phyloP scores from a whole-genome alignment of 2,113 vertebrate species.

The Elachura formosa region DNA sequence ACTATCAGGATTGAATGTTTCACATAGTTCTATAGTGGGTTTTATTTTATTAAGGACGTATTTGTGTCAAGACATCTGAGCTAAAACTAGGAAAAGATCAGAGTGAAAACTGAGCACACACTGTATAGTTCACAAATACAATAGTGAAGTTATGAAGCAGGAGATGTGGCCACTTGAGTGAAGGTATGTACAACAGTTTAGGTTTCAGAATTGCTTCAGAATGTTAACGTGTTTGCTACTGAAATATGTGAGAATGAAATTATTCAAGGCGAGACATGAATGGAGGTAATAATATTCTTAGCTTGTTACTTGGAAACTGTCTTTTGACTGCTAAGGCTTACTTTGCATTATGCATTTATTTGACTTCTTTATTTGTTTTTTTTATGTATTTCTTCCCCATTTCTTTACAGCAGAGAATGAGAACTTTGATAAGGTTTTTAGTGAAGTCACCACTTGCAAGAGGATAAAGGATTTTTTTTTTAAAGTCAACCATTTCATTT shows the following conservation, averaged over 20 bases:
- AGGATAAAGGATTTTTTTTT: not conserved
- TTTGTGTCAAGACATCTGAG: not conserved
- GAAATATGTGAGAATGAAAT: not conserved
- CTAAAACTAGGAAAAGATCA: not conserved
- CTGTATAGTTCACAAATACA: not conserved
- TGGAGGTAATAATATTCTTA: not conserved
- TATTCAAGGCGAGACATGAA: not conserved
- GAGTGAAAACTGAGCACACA: not conserved
- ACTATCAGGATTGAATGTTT: conserved; percentile 7
- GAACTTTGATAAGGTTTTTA: not conserved
- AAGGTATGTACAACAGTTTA: conserved; percentile 47
- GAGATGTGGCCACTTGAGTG: conserved; percentile 12
- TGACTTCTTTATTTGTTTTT: no score
- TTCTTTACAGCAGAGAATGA: not conserved
- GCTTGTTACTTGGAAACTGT: not conserved
- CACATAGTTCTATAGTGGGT: not conserved
- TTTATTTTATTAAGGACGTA: conserved; percentile 5
- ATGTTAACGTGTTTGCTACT: not conserved
- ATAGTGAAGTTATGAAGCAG: conserved; percentile 5
- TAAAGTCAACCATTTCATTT: not conserved
- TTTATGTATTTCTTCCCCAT: not conserved
- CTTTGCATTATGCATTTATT: not conserved
- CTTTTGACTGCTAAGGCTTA: not conserved
- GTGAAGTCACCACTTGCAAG: not conserved
- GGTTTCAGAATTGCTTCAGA: not conserved